Evolutionary conservation across 2,113 vertebrate species (phyloP).

Genomic region (Ginglymostoma cirratum): DNA sequence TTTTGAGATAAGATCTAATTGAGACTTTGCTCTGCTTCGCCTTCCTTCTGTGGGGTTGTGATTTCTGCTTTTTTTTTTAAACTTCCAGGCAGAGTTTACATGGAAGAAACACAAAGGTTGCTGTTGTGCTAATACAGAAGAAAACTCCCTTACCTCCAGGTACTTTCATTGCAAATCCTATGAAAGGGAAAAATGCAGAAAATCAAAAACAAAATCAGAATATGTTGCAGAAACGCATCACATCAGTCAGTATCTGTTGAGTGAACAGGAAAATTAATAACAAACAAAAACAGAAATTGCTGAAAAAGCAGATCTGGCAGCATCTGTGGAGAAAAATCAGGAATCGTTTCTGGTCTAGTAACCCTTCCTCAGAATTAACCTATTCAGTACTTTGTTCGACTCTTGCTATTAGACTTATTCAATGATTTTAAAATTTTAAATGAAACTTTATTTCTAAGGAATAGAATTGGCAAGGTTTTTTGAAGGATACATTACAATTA

Average conservation of each 20-base stretch:
- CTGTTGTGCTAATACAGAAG: constrained; percentile 96
- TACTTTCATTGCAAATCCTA: constrained; percentile 44
- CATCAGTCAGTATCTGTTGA: not conserved
- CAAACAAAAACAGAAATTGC: too few relatives aligned
- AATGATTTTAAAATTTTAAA: not conserved
- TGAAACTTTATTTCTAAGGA: not conserved
- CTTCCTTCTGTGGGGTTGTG: not conserved
- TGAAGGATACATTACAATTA: not conserved
- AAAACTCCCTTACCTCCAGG: constrained; percentile 96
- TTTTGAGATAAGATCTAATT: not conserved
- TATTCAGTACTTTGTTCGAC: too few relatives aligned
- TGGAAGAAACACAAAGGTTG: constrained; percentile 94
- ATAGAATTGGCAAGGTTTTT: not conserved
- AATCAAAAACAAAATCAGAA: not conserved
- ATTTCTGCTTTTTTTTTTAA: not conserved
- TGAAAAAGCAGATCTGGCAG: too few relatives aligned
- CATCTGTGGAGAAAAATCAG: too few relatives aligned
- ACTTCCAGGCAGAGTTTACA: constrained; percentile 83
- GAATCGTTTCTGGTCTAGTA: too few relatives aligned
- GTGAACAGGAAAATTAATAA: not conserved
- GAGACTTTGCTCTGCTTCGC: not conserved
- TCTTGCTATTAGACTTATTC: not conserved
- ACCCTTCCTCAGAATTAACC: too few relatives aligned
- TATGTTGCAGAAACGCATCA: not conserved
- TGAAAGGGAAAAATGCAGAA: not conserved